Base-by-base conservation (phyloP, 2,113 vertebrate genomes). In the Zapus hudsonius region DNA sequence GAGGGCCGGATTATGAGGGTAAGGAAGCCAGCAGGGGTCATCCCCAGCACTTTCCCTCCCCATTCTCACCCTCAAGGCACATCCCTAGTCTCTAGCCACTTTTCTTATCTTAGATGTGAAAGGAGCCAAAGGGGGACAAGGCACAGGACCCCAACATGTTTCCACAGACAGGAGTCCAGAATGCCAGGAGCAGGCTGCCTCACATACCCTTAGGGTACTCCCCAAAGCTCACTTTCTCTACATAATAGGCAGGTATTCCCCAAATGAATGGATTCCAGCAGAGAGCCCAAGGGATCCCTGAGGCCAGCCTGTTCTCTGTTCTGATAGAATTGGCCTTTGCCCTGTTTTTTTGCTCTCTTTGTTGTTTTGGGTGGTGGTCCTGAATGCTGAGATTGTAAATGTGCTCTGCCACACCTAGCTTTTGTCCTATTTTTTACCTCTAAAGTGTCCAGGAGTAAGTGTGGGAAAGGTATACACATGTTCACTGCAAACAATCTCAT, bases 151-250 rank as follows among this genome's bases (percentile, higher is more conserved):
- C 59, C 55, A 4, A 36, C n/a, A 17, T 23, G 0, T 33, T 10
- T 52, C 81, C 12, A 2, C 13, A 23, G 84, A 42, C 5, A 31
- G 38, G 17, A 36, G 52, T 42, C 57, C 17, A 17, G 83, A 38
- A 38, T 15, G n/a, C 80, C n/a, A 15, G 59, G 64, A 66, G 64
- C 70, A 7, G 22, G 36, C 40, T 16, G 10, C 10, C 69, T 76
- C 42, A 2, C 4, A 3, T 5, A 0, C 38, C 33, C 36, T 33
- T n/a, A 1, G 61, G 76, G 8, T 6, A 0, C 9, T n/a, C 27
- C 73, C 64, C 0, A 0, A 10, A 19, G n/a, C 27, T 72, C 7
- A 2, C 33, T 81, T 52, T 33, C 23, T 38, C 38, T 29, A 20
- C 13, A 7, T 11, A 61, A 38, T 23, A 42, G 29, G 27, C 36